These are phyloP conservation scores for Belgica antarctica DNA, from an alignment of 2,888 invertebrate genomes.

Conservation along the genomic window DNA sequence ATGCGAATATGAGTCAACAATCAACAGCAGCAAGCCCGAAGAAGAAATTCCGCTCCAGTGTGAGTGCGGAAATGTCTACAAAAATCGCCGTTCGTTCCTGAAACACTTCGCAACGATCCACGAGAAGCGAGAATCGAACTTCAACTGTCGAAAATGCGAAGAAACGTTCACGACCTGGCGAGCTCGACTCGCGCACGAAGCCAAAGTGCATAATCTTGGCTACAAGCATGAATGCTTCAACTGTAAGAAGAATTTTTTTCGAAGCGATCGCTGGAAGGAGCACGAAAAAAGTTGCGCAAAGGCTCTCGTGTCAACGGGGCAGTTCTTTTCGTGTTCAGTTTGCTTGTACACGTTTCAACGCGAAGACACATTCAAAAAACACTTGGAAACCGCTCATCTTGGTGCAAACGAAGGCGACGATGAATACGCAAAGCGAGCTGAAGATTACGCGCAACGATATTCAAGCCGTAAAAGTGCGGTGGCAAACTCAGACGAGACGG, in stretches of 20 bases:
- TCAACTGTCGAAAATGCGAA: background rate
- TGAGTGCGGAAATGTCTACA: background rate
- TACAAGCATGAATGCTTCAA: background rate
- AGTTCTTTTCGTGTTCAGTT: background rate
- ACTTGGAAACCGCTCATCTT: conserved; percentile 3
- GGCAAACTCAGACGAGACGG: background rate
- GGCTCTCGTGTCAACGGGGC: no score
- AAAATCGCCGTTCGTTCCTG: background rate
- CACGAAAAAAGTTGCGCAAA: background rate
- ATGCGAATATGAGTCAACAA: background rate
- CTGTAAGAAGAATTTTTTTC: background rate
- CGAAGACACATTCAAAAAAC: background rate
- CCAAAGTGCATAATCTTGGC: background rate
- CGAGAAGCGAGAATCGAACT: background rate
- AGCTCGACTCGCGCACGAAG: background rate
- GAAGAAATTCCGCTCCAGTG: background rate
- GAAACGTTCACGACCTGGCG: background rate
- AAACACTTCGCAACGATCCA: background rate
- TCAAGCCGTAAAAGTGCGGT: background rate
- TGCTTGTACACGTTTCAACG: conserved; percentile 6
- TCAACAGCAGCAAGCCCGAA: background rate
- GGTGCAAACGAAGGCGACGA: background rate
- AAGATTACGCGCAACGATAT: background rate
- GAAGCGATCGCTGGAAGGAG: conserved; percentile 15
- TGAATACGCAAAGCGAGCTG: background rate